Conservation (phyloP, 1,140 invertebrate species). For the Carposina sasakii region DNA sequence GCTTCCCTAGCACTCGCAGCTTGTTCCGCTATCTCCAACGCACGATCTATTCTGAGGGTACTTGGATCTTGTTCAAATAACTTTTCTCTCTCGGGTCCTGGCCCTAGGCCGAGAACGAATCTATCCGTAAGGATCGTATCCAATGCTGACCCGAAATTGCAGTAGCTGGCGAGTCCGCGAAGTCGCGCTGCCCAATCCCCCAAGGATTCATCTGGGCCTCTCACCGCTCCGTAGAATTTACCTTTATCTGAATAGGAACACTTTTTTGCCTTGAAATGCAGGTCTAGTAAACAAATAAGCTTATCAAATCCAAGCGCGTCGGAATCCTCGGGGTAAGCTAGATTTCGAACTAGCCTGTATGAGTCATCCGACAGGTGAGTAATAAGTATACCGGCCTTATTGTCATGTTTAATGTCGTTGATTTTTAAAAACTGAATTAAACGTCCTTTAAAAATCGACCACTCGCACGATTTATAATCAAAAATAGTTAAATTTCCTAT, state of each 20-base stretch:
- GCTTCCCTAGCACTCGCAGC: background rate
- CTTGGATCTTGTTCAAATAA: constrained; percentile 1
- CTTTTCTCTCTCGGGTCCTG: constrained; percentile 3
- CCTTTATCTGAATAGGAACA: constrained; percentile 7
- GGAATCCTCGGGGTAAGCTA: constrained; percentile 1
- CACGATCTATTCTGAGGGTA: background rate
- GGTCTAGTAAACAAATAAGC: constrained; percentile 7
- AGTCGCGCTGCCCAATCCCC: constrained; percentile 11
- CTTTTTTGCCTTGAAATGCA: constrained; percentile 7
- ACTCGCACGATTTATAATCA: constrained; percentile 3
- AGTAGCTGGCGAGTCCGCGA: constrained; percentile 2
- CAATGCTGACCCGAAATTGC: constrained; percentile 8
- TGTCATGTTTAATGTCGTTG: background rate
- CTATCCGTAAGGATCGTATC: constrained; percentile 2
- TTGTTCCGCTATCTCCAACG: constrained; percentile 2
- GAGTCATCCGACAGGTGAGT: constrained; percentile 8
- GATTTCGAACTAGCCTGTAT: constrained; percentile 6
- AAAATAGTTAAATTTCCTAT: constrained; percentile 1
- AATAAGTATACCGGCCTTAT: constrained; percentile 6
- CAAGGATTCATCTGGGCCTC: background rate
- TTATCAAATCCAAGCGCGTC: background rate
- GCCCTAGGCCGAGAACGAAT: constrained; percentile 8
- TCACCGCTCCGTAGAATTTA: constrained; percentile 5
- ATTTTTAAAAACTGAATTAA: constrained; percentile 3
- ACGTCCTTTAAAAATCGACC: constrained; percentile 3